Conservation (phyloP, 2,888 invertebrate genomes). For the Branchipolynoe longqiensis region DNA sequence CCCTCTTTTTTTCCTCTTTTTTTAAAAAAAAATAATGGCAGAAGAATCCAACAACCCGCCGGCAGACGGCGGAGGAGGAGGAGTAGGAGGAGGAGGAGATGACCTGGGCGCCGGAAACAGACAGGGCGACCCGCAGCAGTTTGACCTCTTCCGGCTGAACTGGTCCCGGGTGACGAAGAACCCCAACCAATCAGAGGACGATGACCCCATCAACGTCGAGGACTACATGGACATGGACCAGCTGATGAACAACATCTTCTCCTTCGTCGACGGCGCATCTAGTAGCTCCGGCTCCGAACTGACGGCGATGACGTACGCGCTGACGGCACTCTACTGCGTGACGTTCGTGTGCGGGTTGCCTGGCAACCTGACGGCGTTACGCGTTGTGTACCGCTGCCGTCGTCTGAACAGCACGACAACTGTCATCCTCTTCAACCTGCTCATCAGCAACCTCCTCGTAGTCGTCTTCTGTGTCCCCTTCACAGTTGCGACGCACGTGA, state of each 20-base stretch:
- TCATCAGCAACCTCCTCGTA: not conserved
- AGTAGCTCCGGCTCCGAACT: not conserved
- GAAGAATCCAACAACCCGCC: too few species aligned
- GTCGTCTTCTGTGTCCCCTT: constrained; percentile 16
- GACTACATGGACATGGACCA: not conserved
- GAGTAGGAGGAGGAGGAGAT: too few species aligned
- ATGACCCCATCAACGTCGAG: too few species aligned
- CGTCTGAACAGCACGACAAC: not conserved
- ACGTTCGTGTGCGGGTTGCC: constrained; percentile 5
- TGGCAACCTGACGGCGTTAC: constrained; percentile 2
- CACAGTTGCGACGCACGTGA: constrained; percentile 1
- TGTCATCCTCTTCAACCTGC: not conserved
- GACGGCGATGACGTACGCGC: not conserved
- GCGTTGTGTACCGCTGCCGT: not conserved
- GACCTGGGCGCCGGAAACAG: too few species aligned
- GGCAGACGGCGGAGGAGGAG: too few species aligned
- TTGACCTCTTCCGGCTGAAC: too few species aligned
- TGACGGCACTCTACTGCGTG: not conserved
- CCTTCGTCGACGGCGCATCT: not conserved
- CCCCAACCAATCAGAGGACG: too few species aligned
- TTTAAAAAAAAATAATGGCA: too few species aligned
- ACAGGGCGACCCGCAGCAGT: too few species aligned
- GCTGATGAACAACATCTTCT: not conserved
- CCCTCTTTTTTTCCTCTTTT: too few species aligned
- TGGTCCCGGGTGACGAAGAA: too few species aligned